These are phyloP conservation scores for Canis aureus DNA, from an alignment of 2,113 vertebrate species.

Conservation along the genomic window DNA sequence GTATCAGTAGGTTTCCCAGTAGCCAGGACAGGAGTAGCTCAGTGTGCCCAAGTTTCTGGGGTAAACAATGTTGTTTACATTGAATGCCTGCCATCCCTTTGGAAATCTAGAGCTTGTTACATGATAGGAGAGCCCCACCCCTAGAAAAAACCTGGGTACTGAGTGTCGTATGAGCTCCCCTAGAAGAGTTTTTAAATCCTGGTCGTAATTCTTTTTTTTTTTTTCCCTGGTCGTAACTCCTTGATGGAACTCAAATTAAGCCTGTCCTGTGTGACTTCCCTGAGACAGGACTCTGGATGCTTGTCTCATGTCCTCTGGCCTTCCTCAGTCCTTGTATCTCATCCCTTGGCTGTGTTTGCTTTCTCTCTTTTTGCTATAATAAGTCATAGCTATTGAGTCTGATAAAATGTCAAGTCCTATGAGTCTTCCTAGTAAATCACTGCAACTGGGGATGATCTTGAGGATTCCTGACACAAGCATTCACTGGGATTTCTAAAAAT, in stretches of 20 bases:
- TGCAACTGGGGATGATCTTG: not conserved
- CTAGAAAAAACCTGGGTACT: not conserved
- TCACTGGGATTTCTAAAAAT: not conserved
- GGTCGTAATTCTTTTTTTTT: too few relatives aligned
- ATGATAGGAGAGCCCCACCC: not conserved
- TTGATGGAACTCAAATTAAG: not conserved
- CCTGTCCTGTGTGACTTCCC: not conserved
- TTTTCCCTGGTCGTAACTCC: not conserved
- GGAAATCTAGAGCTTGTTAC: not conserved
- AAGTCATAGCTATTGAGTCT: not conserved
- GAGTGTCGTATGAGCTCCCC: not conserved
- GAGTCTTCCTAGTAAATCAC: not conserved
- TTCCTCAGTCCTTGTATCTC: not conserved
- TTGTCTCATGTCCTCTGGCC: not conserved
- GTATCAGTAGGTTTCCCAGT: not conserved
- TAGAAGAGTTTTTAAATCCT: not conserved
- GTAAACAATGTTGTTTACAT: not conserved
- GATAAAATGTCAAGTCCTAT: not conserved
- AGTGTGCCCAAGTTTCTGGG: not conserved
- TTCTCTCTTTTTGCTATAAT: not conserved
- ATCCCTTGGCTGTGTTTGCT: not conserved
- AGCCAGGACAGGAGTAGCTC: not conserved
- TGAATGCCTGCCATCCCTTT: not conserved
- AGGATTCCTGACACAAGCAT: not conserved
- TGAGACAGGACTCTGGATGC: not conserved